A percentile compares a stretch with the other conserved stretches of the same genome.
These are phyloP conservation scores for Troilus luridus DNA, from an alignment of 2,888 invertebrate genomes.

Conservation along the genomic window DNA sequence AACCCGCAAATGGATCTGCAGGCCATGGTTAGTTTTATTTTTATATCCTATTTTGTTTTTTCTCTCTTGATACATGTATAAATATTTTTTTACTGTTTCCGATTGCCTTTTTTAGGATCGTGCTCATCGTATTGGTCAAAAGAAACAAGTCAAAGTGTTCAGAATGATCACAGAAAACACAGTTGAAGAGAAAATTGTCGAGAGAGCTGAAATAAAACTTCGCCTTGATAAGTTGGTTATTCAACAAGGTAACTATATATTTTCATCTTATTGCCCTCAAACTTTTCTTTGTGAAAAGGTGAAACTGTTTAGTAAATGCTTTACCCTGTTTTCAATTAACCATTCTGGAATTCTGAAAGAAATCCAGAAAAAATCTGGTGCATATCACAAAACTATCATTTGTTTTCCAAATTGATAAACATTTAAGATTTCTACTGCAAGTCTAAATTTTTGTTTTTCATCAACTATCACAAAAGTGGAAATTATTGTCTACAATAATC, in stretches of 20 bases:
- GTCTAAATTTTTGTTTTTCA: too few relatives aligned
- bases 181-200: conserved; percentile 98
- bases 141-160: conserved; percentile 92
- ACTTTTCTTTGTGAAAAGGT: neutral
- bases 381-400: too few relatives aligned
- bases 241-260: conserved; percentile 79
- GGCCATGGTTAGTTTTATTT: conserved; percentile 78
- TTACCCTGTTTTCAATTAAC: too few relatives aligned
- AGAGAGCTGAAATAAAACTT: conserved; percentile 96
- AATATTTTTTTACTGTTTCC: neutral
- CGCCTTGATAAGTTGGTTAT: conserved; percentile 96
- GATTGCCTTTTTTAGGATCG: conserved; percentile 77
- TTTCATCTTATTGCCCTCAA: neutral
- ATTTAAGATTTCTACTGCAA: too few relatives aligned
- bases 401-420: too few relatives aligned
- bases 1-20: conserved; percentile 99
- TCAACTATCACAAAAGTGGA: too few relatives aligned
- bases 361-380: too few relatives aligned
- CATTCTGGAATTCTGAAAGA: too few relatives aligned
- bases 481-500: too few relatives aligned
- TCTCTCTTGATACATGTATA: neutral
- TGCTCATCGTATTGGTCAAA: conserved; percentile 98
- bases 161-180: conserved; percentile 98
- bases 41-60: neutral
- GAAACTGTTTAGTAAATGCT: too few relatives aligned